A percentile compares a stretch with the other conserved stretches of the same genome.
These are phyloP conservation scores for Patiria miniata DNA, from an alignment of 35 echinoderm and acorn worm species.

Conservation along the genomic window DNA sequence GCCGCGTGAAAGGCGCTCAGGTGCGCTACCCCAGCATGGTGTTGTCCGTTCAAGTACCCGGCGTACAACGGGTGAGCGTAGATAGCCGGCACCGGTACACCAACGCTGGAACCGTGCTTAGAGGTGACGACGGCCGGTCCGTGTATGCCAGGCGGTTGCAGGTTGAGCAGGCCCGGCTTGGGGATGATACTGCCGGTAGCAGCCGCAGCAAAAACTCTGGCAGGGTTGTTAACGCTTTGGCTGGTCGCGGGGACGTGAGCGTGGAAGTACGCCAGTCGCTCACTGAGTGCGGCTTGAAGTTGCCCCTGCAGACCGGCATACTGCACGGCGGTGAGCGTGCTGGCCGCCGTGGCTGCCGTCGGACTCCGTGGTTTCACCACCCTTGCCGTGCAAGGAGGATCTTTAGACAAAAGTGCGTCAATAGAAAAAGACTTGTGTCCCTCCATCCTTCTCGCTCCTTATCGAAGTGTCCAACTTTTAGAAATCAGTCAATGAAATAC, in stretches of 20 bases:
- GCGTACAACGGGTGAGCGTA: conserved; percentile 89
- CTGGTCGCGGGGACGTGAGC: conserved; percentile 24
- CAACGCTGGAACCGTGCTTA: conserved; percentile 1
- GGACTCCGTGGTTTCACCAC: neutral
- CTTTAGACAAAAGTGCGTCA: conserved; percentile 79
- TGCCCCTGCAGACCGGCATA: conserved; percentile 7
- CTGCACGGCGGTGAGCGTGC: conserved; percentile 14
- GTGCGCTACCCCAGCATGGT: conserved; percentile 57
- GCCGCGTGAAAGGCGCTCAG: conserved; percentile 83
- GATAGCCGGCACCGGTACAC: conserved; percentile 64
- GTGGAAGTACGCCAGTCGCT: conserved; percentile 17
- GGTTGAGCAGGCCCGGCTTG: conserved; percentile 73
- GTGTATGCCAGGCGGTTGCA: conserved; percentile 41
- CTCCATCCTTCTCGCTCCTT: conserved; percentile 56
- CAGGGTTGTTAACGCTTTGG: conserved; percentile 48
- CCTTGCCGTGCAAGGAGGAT: conserved; percentile 11
- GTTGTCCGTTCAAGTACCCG: conserved; percentile 74
- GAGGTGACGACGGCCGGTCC: conserved; percentile 25
- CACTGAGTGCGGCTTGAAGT: conserved; percentile 1
- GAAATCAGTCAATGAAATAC: neutral
- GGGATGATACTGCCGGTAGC: conserved; percentile 69
- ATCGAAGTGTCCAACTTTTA: neutral
- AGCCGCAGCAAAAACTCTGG: conserved; percentile 19
- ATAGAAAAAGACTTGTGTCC: conserved; percentile 79
- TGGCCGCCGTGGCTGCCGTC: neutral